Base-by-base conservation (phyloP, 1,140 invertebrate genomes). In the Solenopsis fugax region DNA sequence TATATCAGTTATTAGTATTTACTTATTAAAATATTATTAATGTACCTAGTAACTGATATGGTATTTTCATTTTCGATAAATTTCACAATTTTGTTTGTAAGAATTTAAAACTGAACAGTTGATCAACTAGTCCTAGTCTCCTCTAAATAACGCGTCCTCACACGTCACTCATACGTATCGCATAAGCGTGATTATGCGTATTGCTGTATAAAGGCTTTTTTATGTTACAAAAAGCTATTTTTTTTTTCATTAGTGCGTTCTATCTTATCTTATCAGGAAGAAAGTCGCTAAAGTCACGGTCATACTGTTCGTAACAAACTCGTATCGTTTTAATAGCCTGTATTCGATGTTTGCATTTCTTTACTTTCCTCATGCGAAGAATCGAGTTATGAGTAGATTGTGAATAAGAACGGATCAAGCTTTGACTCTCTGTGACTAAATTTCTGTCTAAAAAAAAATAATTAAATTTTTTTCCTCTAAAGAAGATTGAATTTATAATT, bases 241-340 rank as follows among this genome's bases (percentile, higher is more conserved):
- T 71, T 64, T 84, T 9, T 29, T 29, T 29, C 29, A 75, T 50
- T 60, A 34, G n/a, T 29, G n/a, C 41, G 18, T 45, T 1, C 13
- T 75, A 60, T 84, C 78, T 81, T 81, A 81, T 81, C 80, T 84
- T 84, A 84, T 84, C 80, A 69, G 52, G 4, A 75, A 84, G n/a
- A 50, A 50, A 82, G 67, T 73, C 41, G 52, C 54, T 82, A 48
- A 84, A 84, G 80, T 75, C 80, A 84, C 10, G 80, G 80, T 60
- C 80, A 73, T 60, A 24, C 1, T 34, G 45, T 60, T 18, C 24
- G 69, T 50, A 21, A 52, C 24, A 54, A 60, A 34, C 18, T 52
- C 29, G 16, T 71, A 81, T 81, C 78, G 37, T 21, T 29, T 56
- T 71, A 60, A 84, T 62, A 82, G n/a, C 18, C 34, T 60, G 13